Base-by-base conservation (phyloP, 2,113 vertebrate species). In the Xiphophorus maculatus region DNA sequence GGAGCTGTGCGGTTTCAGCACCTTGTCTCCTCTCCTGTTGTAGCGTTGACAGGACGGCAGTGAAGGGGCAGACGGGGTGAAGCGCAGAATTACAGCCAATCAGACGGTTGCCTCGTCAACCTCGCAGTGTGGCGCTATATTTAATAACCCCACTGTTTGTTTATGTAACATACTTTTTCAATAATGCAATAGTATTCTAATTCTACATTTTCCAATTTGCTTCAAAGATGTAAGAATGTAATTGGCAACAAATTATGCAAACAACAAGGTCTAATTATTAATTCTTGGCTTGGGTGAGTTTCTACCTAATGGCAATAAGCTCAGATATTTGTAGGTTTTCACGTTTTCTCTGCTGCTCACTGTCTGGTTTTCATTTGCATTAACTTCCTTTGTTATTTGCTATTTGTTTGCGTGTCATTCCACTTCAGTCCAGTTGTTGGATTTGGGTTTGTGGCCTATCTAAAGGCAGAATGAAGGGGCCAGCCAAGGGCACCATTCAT, bases 11-110 rank as follows among this genome's bases (percentile, higher is more conserved):
- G 66, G 82, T 93, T 93, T 94, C 91, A 93, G 84, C 92, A 93
- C 92, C 92, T 93, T 88, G 90, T 93, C 92, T 91, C 30, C 22
- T 70, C 90, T 83, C 80, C 88, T 92, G 90, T 84, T 80, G 78
- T 68, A 83, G 89, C 76, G 92, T 76, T 94, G 94, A 94, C 90
- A 93, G 91, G 70, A 87, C 69, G 37, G 78, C 71, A 58, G 87
- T 22, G 29, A 35, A 54, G 60, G 78, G 70, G 66, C 61, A 58
- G 51, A 71, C 37, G 25, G 72, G 82, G 70, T 70, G 77, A 71
- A 66, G 35, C 76, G 40, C 28, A 40, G 70, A 81, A 64, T 37
- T 29, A 73, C 48, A 27, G n/a, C 12, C 29, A 63, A 79, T 68
- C 73, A 79, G 37, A n/a, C n/a, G 40, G 44, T 1, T 17, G 17